Conservation (phyloP, 2,888 invertebrate species). For the Drepana falcataria region DNA sequence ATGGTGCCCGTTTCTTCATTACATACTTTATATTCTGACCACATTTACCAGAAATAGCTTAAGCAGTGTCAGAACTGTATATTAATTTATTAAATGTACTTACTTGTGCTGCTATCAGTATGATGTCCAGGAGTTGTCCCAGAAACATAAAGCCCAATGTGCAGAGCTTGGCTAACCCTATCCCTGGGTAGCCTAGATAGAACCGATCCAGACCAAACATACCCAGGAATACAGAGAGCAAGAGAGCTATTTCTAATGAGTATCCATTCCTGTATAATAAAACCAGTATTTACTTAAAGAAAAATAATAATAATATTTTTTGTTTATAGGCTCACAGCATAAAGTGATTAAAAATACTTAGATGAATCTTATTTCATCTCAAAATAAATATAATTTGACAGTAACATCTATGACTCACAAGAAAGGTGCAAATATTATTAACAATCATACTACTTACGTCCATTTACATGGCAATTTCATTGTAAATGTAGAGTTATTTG, state of each 20-base stretch:
- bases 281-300: too few species aligned
- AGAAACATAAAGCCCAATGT: slow-evolving; percentile 98
- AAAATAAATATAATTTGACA: too few species aligned
- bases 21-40: too few species aligned
- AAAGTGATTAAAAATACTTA: too few species aligned
- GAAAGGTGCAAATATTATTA: too few species aligned
- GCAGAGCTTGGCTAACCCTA: slow-evolving; percentile 95
- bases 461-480: slow-evolving; percentile 93
- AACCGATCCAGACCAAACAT: slow-evolving; percentile 99
- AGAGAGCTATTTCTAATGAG: slow-evolving; percentile 92
- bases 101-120: slow-evolving; percentile 94
- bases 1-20: too few species aligned
- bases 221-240: slow-evolving; percentile 97
- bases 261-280: slow-evolving; percentile 89
- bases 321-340: too few species aligned
- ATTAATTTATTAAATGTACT: slow-evolving; percentile 1
- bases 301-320: too few species aligned
- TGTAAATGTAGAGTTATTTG: slow-evolving; percentile 88
- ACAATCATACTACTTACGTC: slow-evolving; percentile 86
- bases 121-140: slow-evolving; percentile 95
- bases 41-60: too few species aligned
- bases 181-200: slow-evolving; percentile 98
- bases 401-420: too few species aligned
- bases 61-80: too few species aligned
- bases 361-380: too few species aligned